These are phyloP conservation scores for Miichthys miiuy DNA, from an alignment of 2,797 vertebrate genomes.

Conservation along the genomic window DNA sequence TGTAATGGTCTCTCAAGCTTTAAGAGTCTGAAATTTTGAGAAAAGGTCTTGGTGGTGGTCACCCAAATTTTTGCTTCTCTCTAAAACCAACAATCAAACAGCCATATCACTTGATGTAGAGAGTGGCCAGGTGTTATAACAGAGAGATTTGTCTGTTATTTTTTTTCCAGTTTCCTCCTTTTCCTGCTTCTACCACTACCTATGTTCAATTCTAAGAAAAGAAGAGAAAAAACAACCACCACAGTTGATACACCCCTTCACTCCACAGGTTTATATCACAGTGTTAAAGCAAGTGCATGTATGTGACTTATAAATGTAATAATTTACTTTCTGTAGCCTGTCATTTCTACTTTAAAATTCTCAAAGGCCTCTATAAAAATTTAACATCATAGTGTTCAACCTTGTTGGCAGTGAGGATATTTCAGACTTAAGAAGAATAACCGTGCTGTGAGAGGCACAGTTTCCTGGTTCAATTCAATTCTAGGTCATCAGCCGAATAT, in stretches of 20 bases:
- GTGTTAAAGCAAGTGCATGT: background rate
- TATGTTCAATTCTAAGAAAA: background rate
- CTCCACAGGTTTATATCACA: background rate
- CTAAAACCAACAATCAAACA: background rate
- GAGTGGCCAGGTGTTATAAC: background rate
- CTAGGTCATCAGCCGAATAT: slow-evolving; percentile 36
- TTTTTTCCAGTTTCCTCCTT: background rate
- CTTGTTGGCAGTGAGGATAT: slow-evolving; percentile 50
- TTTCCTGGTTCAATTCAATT: slow-evolving; percentile 37
- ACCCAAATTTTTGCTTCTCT: background rate
- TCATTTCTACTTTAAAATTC: slow-evolving; percentile 4
- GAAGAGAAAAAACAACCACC: background rate
- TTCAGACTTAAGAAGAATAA: slow-evolving; percentile 32
- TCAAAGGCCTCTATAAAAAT: background rate
- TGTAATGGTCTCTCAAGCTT: background rate
- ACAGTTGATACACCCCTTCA: background rate
- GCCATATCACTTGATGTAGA: background rate
- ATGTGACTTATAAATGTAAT: slow-evolving; percentile 2
- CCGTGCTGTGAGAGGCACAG: slow-evolving; percentile 23
- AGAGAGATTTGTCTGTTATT: background rate
- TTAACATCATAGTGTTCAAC: slow-evolving; percentile 23
- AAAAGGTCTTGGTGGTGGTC: background rate
- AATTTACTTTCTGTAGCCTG: slow-evolving; percentile 2
- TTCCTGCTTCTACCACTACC: background rate
- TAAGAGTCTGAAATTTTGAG: background rate